Base-by-base conservation (phyloP, 2,797 vertebrate species). In the Anomalospiza imberbis region DNA sequence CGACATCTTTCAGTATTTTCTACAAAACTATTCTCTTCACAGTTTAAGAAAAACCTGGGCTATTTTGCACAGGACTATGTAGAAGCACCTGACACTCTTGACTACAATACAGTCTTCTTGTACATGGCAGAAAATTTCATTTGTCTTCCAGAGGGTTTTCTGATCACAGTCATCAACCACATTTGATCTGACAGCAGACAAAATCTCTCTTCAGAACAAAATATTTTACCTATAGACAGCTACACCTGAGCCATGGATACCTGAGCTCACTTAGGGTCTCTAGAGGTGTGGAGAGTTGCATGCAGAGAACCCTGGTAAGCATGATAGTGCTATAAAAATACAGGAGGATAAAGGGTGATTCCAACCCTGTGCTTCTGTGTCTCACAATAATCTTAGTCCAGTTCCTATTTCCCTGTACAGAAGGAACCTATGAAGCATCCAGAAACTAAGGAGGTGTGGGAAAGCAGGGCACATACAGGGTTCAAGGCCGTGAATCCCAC, bases 131-230 rank as follows among this genome's bases (percentile, higher is more conserved):
- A 92, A 74, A 67, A 51, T 34, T 38, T 85, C 22, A 32, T 62
- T 68, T 54, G 13, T 47, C 40, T 93, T 78, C 66, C 74, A 88
- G 53, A 94, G n/a, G 53, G 28, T 55, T 84, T 91, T 60, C 62
- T 71, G 70, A 89, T 68, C 80, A 71, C 40, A 74, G 48, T 31
- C 72, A 84, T 84, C 90, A 76, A 48, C 82, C 92, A 48, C 4
- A 85, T 77, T 60, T 91, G 55, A 89, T 57, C 51, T 89, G 95
- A 91, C 62, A 91, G 63, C 45, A 87, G 65, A 93, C 42, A 85
- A 76, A 67, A 86, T 31, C 15, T 71, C 45, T 61, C n/a, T 72
- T 65, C 45, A 83, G 72, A 89, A 88, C 47, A 78, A 92, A 72
- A 34, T 42, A 38, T 45, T 93, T 94, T 42, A 79, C 67, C 71